Percentiles rank a stretch among this genome's conserved stretches.
These are phyloP conservation scores for Macroramphosus scolopax DNA, from an alignment of 2,797 vertebrate species.

Conservation along the genomic window DNA sequence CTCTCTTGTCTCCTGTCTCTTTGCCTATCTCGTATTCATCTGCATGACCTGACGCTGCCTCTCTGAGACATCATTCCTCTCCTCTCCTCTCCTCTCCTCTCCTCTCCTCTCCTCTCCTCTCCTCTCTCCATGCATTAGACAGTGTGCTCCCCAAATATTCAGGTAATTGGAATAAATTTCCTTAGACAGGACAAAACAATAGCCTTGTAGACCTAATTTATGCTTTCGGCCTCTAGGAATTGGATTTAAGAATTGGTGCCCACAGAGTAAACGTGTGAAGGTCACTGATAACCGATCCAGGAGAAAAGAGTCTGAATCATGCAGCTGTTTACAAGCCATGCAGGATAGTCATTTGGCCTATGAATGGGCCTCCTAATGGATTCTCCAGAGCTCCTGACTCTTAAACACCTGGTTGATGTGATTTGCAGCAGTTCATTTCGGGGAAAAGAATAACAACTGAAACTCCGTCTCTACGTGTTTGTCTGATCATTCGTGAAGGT, in stretches of 20 bases:
- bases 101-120: background rate
- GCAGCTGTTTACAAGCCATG: constrained; percentile 38
- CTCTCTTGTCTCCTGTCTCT: constrained; percentile 34
- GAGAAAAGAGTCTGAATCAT: constrained; percentile 41
- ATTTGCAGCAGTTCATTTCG: constrained; percentile 28
- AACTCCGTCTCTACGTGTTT: background rate
- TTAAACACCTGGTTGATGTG: constrained; percentile 32
- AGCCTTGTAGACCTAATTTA: constrained; percentile 43
- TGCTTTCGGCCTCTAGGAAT: constrained; percentile 44
- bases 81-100: constrained; percentile 10
- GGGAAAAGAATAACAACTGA: background rate
- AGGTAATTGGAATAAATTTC: constrained; percentile 30
- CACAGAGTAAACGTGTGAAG: constrained; percentile 48
- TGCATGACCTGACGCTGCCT: constrained; percentile 45
- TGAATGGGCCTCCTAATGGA: constrained; percentile 34
- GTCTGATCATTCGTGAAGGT: too few relatives aligned
- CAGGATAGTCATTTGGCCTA: constrained; percentile 24
- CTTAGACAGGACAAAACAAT: constrained; percentile 38
- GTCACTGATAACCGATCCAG: constrained; percentile 42
- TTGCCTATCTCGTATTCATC: constrained; percentile 41
- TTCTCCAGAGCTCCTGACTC: constrained; percentile 31
- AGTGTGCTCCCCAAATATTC: constrained; percentile 22
- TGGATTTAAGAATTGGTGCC: constrained; percentile 64
- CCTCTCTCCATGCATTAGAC: constrained; percentile 2
- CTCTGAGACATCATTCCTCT: constrained; percentile 47